These are phyloP conservation scores for Carassius gibelio DNA, from an alignment of 2,113 vertebrate genomes.

Conservation along the genomic window DNA sequence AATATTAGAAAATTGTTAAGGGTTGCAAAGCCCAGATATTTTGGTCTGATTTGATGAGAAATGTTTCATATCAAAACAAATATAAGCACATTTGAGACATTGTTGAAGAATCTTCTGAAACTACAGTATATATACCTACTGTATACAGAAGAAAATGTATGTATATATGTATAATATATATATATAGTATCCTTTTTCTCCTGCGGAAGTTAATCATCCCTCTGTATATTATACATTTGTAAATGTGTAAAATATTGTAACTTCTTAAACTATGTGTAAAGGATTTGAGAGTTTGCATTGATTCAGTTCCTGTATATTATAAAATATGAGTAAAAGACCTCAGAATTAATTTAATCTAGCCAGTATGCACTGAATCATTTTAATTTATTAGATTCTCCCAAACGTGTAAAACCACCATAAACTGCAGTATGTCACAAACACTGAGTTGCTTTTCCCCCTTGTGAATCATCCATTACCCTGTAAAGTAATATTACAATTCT, in stretches of 20 bases:
- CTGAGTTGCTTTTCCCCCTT: neutral
- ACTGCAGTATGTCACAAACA: neutral
- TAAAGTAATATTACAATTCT: slow-evolving; percentile 17
- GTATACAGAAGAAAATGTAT: too few species aligned
- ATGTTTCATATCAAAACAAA: too few species aligned
- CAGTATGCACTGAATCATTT: neutral
- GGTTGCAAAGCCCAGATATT: too few species aligned
- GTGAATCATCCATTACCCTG: slow-evolving; percentile 26
- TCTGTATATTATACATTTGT: neutral
- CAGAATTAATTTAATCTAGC: neutral
- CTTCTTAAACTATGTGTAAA: neutral
- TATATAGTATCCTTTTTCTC: too few species aligned
- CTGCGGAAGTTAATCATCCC: too few species aligned
- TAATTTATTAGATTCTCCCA: neutral
- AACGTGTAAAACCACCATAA: neutral
- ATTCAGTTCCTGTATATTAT: neutral
- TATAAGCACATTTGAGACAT: too few species aligned
- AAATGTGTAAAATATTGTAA: neutral
- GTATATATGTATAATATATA: too few species aligned
- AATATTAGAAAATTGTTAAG: too few species aligned
- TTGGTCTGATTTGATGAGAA: too few species aligned
- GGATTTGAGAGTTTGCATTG: neutral
- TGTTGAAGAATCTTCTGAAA: too few species aligned
- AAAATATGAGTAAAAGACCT: neutral
- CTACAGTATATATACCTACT: too few species aligned